phyloP scores from a whole-genome alignment of 1,140 invertebrate genomes.

The Anastrepha ludens region DNA sequence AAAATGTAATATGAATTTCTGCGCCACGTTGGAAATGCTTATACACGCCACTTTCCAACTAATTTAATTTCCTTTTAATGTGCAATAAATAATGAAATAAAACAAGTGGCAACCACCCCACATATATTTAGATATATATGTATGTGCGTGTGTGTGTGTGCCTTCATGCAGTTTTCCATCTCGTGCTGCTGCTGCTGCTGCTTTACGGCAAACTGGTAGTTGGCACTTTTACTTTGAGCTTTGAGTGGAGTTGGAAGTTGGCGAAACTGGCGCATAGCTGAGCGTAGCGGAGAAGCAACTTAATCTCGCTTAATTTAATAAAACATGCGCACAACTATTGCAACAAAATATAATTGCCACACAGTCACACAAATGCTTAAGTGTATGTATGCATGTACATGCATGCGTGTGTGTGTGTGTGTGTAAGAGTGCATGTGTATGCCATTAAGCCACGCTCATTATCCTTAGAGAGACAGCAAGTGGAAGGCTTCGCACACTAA shows the following conservation, averaged over 20 bases:
- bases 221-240: slow-evolving; percentile 18
- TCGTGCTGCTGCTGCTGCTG: not conserved
- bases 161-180: no score
- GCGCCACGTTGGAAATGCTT: not conserved
- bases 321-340: slow-evolving; percentile 41
- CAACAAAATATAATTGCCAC: not conserved
- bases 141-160: not conserved
- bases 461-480: slow-evolving; percentile 21
- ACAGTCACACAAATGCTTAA: not conserved
- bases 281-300: slow-evolving; percentile 3
- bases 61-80: slow-evolving; percentile 50
- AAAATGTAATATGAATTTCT: not conserved
- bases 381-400: not conserved
- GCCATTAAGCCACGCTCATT: slow-evolving; percentile 44
- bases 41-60: slow-evolving; percentile 15
- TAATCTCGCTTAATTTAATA: slow-evolving; percentile 53
- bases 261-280: slow-evolving; percentile 16
- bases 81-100: slow-evolving; percentile 35
- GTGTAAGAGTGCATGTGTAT: not conserved
- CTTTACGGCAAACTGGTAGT: not conserved
- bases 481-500: slow-evolving; percentile 8
- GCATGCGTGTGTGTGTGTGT: not conserved
- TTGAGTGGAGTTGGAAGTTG: slow-evolving; percentile 29
- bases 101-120: not conserved
- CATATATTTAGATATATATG: no score